Evolutionary conservation across 2,113 vertebrate genomes (phyloP).

Genomic region (Haplotaxodon microlepis): DNA sequence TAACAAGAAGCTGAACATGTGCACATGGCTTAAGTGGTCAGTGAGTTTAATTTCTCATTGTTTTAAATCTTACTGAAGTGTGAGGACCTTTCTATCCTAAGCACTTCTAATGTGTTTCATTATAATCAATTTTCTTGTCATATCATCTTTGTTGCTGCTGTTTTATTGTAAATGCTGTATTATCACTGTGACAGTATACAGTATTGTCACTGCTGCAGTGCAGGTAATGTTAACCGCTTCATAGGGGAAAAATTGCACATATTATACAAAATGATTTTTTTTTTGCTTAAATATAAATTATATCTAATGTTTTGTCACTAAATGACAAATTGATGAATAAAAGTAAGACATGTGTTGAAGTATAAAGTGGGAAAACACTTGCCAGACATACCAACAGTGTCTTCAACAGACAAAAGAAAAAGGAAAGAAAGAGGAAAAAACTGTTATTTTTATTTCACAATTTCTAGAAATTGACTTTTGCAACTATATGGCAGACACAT

Average conservation of each 20-base stretch:
- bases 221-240: background rate
- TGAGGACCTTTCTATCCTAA: background rate
- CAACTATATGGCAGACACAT: background rate
- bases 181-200: background rate
- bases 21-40: background rate
- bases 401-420: background rate
- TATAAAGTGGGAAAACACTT: background rate
- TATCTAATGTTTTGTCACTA: background rate
- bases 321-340: background rate
- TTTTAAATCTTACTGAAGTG: background rate
- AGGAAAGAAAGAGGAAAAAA: background rate
- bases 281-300: background rate
- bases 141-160: background rate
- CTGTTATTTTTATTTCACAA: conserved; percentile 25
- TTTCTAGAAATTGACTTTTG: background rate
- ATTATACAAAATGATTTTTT: background rate
- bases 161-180: background rate
- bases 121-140: background rate
- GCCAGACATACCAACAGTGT: background rate
- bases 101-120: background rate
- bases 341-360: background rate
- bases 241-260: background rate
- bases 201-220: background rate
- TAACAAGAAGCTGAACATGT: background rate
- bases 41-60: background rate